Base-by-base conservation (phyloP, 2,797 vertebrate species). In the Intellagama lesueurii region DNA sequence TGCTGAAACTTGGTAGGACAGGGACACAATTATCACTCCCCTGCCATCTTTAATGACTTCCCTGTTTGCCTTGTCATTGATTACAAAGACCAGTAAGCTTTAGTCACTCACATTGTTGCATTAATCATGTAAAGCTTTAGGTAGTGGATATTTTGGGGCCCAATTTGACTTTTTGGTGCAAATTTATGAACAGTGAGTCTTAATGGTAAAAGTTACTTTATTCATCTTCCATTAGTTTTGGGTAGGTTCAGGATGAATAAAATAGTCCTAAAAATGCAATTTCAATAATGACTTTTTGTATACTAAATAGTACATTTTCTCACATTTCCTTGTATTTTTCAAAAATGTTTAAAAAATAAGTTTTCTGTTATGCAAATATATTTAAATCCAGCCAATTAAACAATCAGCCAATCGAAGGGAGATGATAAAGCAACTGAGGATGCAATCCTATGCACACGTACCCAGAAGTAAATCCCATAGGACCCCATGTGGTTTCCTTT, bases 71-170 rank as follows among this genome's bases (percentile, higher is more conserved):
- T 40, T 7, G 86, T 75, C 17, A 82, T 70, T 2, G 7, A 3
- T 92, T 91, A 91, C 17, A 16, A 73, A 82, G 28, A 76, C 85
- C 19, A 73, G 22, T 8, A 49, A 80, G 40, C 5, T 68, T 78
- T 47, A 60, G 44, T 40, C 76, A 47, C 22, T 86, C n/a, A 73
- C 76, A 11, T 69, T 69, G 4, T 35, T 44, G 69, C 64, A 56
- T 69, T 17, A 68, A 40, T 68, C 47, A 28, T 52, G 28, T 47
- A 56, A 28, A n/a, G 30, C 14, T 76, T 85, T 85, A 85, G 28
- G 28, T 80, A 24, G 47, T 5, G 49, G 80, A 35, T 32, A 7
- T 49, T 5, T 17, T 14, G 66, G 64, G 12, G 12, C 0, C 5
- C 30, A 32, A 12, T 70, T 69, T 80, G 14, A 70, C 22, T 80